Percentiles rank a stretch among this genome's conserved stretches.
Evolutionary conservation across 2,888 invertebrate genomes (phyloP).

Genomic region (Tanytarsus gracilentus): DNA sequence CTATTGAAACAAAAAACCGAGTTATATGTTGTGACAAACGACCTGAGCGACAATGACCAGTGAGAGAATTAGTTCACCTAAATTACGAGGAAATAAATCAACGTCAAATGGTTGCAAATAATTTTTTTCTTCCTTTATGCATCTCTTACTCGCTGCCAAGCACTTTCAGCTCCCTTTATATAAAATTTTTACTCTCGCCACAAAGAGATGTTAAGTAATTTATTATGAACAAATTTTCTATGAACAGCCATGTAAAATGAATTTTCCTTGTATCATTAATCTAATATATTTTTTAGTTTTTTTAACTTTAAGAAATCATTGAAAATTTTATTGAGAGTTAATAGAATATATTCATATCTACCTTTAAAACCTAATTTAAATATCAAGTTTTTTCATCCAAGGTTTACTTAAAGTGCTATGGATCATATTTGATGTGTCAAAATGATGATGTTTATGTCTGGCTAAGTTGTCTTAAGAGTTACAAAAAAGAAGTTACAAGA

Average conservation of each 20-base stretch:
- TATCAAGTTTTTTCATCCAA: too few relatives aligned
- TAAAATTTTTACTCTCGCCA: background rate
- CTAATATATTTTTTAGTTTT: constrained; percentile 1
- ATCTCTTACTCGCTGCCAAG: background rate
- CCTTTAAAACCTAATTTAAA: too few relatives aligned
- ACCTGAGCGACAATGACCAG: constrained; percentile 13
- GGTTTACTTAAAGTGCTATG: too few relatives aligned
- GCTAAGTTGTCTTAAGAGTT: too few relatives aligned
- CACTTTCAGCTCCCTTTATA: background rate
- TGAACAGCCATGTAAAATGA: constrained; percentile 24
- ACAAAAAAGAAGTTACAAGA: too few relatives aligned
- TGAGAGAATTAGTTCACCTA: constrained; percentile 22
- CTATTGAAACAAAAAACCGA: constrained; percentile 2
- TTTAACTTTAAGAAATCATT: background rate
- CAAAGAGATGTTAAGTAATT: constrained; percentile 7
- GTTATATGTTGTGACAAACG: too few relatives aligned
- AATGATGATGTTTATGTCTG: too few relatives aligned
- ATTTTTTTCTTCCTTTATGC: background rate
- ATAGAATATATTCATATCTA: background rate
- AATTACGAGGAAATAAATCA: constrained; percentile 25
- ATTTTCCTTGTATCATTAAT: constrained; percentile 22
- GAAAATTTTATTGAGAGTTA: background rate
- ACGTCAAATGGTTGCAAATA: background rate
- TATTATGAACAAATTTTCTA: constrained; percentile 23
- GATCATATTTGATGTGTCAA: too few relatives aligned